A percentile compares a stretch with the other conserved stretches of the same genome.
phyloP scores from a whole-genome alignment of 2,888 invertebrate genomes.

The Pyrrhosoma nymphula region DNA sequence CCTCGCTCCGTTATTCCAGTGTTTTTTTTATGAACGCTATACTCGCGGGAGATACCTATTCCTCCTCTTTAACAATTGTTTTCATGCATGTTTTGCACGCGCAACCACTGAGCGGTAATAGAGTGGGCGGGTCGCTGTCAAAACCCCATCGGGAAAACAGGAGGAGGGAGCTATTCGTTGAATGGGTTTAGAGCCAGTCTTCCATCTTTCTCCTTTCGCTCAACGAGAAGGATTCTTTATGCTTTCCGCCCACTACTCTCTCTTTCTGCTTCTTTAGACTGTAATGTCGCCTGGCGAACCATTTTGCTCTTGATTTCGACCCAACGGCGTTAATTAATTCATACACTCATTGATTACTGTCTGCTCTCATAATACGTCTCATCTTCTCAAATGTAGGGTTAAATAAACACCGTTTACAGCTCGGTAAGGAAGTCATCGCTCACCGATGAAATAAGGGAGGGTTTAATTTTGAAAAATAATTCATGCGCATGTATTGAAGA shows the following conservation, averaged over 20 bases:
- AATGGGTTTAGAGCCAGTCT: neutral
- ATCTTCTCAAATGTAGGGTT: neutral
- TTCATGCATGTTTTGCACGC: conserved; percentile 20
- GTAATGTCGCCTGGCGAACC: neutral
- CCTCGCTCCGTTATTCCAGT: neutral
- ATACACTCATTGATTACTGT: neutral
- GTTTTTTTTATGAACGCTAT: neutral
- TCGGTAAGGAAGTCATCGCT: neutral
- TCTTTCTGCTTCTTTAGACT: neutral
- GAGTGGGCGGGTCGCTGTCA: neutral
- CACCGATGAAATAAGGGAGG: too few relatives aligned
- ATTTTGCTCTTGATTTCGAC: neutral
- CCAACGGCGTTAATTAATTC: conserved; percentile 1
- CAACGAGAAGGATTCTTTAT: neutral
- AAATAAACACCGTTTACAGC: neutral
- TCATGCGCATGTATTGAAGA: too few relatives aligned
- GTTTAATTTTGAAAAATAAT: too few relatives aligned
- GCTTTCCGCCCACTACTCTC: neutral
- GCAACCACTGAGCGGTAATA: neutral
- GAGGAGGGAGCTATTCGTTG: neutral
- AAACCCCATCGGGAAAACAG: neutral
- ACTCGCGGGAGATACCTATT: neutral
- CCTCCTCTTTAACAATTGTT: conserved; percentile 8
- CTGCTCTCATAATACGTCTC: neutral
- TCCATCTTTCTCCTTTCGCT: neutral